Evolutionary conservation across 1,140 invertebrate genomes (phyloP).

Genomic region (Listronotus oregonensis): DNA sequence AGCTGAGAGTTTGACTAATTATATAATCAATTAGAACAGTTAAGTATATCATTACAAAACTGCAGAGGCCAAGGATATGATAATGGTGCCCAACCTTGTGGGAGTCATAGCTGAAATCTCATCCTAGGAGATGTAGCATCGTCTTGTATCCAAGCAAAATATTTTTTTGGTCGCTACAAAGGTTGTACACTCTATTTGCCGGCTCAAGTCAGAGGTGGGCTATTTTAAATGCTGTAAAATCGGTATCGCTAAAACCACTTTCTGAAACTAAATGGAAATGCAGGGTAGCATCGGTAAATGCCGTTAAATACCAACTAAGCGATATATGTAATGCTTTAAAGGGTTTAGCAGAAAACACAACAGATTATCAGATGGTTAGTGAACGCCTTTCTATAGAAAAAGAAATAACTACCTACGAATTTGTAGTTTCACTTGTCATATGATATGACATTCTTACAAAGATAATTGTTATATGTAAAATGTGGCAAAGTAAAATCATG

Average conservation of each 20-base stretch:
- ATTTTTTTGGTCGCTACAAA: conserved; percentile 18
- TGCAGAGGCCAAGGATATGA: conserved; percentile 16
- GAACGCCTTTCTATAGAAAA: conserved; percentile 16
- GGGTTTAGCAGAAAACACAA: conserved; percentile 23
- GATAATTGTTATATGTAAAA: conserved; percentile 15
- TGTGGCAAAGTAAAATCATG: conserved; percentile 15
- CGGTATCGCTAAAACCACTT: conserved; percentile 18
- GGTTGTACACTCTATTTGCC: conserved; percentile 4
- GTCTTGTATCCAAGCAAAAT: conserved; percentile 23
- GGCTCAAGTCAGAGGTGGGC: no score
- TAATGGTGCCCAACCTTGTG: conserved; percentile 17
- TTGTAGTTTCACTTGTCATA: no score
- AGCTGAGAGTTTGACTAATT: conserved; percentile 10
- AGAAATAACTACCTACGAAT: conserved; percentile 29
- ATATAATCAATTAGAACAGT: not conserved
- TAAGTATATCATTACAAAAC: conserved; percentile 8
- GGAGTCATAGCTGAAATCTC: conserved; percentile 12
- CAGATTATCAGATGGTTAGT: conserved; percentile 25
- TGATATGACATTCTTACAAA: conserved; percentile 7
- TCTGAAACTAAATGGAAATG: conserved; percentile 25
- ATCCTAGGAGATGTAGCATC: conserved; percentile 18
- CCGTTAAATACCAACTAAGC: no score
- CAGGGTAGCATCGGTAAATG: conserved; percentile 19
- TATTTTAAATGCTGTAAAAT: not conserved
- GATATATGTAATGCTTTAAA: no score